These are phyloP conservation scores for Nemoura dubitans DNA, from an alignment of 2,888 invertebrate genomes.

Conservation along the genomic window DNA sequence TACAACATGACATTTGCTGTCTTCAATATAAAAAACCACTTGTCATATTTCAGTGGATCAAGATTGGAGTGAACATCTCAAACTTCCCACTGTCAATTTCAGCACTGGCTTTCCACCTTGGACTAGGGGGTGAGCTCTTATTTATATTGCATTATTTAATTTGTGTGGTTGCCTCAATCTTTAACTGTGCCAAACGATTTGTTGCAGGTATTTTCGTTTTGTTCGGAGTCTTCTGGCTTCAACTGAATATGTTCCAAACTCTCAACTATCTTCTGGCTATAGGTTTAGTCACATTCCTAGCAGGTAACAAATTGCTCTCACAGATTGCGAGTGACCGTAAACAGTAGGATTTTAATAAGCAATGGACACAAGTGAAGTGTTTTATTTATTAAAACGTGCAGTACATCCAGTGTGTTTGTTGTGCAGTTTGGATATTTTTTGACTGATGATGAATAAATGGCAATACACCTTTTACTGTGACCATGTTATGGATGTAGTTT, in stretches of 20 bases:
- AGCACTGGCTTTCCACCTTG: conserved; percentile 89
- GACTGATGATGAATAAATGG: conserved; percentile 7
- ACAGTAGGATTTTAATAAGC: conserved; percentile 46
- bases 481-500: neutral
- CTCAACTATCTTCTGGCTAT: conserved; percentile 87
- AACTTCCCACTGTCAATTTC: conserved; percentile 81
- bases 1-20: neutral
- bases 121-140: conserved; percentile 74
- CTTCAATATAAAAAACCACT: neutral
- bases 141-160: neutral
- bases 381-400: neutral
- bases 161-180: no score
- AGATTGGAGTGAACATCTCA: conserved; percentile 85
- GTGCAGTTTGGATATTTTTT: neutral
- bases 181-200: neutral
- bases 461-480: neutral
- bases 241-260: conserved; percentile 96
- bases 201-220: conserved; percentile 82
- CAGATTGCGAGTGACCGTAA: conserved; percentile 70
- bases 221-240: conserved; percentile 91
- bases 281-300: conserved; percentile 88
- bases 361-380: neutral
- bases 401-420: neutral
- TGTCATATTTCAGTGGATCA: conserved; percentile 74
- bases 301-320: conserved; percentile 90